Base-by-base conservation (phyloP, 2,888 invertebrate species). In the Drosophila mimetica region DNA sequence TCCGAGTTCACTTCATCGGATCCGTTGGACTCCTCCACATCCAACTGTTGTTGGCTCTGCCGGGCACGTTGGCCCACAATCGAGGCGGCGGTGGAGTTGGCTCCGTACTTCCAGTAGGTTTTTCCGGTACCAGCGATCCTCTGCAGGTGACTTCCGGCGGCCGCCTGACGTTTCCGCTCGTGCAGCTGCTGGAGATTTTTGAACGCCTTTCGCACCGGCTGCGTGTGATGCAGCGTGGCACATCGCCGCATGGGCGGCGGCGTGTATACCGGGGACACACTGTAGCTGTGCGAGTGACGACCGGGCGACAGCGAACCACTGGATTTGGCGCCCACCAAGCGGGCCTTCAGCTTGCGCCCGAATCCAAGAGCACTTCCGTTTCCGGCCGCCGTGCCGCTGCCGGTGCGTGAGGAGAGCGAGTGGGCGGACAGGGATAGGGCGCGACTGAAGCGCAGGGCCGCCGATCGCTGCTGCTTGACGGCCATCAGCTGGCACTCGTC, bases 211-310 rank as follows among this genome's bases (percentile, higher is more conserved):
- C 91, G 86, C 14, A 82, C 89, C 5, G 90, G 90, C 37, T 90
- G 90, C n/a, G 88, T 90, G 66, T 91, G 90, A 52, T 91, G 91
- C 52, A 90, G 61, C 0, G 90, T 91, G 37, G 89, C 90, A 63
- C 91, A 91, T 28, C 90, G 86, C n/a, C 91, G 78, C 55, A 90
- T 86, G 6, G 91, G 90, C 18, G 90, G 91, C 11, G 90, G 90
- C 22, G 90, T 91, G 34, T 89, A 91, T 37, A 90, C 75, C 13
- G 91, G 90, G 5, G 91, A 86, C 3, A 86, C 86, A 66, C 86
- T 90, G 55, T 82, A 88, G 70, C 88, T 81, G 46, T 81, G 88
- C 20, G 88, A 85, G 14, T 86, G 78, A 1, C 81, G 86, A 3
- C 89, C 77, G 0, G 90, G 90, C 2, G 91, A 89, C 6, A 88